phyloP scores from a whole-genome alignment of 2,888 invertebrate genomes.

The Torymus aiolomorphi region DNA sequence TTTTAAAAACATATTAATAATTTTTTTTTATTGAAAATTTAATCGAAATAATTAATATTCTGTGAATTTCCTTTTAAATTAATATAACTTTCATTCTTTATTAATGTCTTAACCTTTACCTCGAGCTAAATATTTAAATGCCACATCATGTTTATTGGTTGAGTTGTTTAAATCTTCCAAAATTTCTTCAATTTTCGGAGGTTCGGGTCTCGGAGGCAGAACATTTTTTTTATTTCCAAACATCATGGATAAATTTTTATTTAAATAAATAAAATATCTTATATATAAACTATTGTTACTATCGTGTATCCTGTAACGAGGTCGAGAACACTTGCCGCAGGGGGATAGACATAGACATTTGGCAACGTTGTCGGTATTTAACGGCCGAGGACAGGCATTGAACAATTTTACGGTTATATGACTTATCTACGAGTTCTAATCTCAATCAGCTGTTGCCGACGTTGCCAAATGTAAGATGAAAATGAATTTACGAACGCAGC shows the following conservation, averaged over 20 bases:
- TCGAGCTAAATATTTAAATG: slow-evolving; percentile 63
- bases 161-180: slow-evolving; percentile 68
- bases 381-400: too few relatives aligned
- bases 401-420: too few relatives aligned
- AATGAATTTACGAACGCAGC: too few relatives aligned
- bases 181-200: slow-evolving; percentile 68
- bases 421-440: too few relatives aligned
- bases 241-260: slow-evolving; percentile 59
- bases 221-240: slow-evolving; percentile 69
- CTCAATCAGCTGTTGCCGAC: too few relatives aligned
- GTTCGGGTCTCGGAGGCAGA: slow-evolving; percentile 69
- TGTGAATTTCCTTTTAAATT: background rate
- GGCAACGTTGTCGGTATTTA: too few relatives aligned
- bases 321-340: background rate
- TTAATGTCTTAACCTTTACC: slow-evolving; percentile 32
- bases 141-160: slow-evolving; percentile 64
- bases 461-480: too few relatives aligned
- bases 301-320: background rate
- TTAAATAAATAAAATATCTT: background rate
- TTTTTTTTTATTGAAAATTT: too few relatives aligned
- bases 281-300: background rate
- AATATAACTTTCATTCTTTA: background rate
- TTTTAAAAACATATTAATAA: too few relatives aligned
- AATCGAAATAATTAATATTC: too few relatives aligned
- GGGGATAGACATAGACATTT: too few relatives aligned